These are phyloP conservation scores for Eptesicus fuscus DNA, from an alignment of 2,113 vertebrate genomes.

Conservation along the genomic window DNA sequence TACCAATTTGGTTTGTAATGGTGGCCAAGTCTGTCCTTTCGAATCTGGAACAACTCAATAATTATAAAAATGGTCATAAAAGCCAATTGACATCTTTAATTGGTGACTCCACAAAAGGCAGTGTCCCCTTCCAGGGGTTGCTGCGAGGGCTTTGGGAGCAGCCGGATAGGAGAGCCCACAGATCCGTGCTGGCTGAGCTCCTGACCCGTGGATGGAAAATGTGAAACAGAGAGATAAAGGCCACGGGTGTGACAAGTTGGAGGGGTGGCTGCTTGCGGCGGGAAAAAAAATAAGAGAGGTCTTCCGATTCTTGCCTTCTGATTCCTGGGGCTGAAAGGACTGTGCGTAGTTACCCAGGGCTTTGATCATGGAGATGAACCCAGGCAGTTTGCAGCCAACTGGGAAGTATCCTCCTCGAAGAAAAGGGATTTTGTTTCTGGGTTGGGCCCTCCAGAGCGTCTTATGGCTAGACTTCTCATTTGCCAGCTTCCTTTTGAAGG, in stretches of 20 bases:
- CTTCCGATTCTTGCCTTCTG: background rate
- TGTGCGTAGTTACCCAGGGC: background rate
- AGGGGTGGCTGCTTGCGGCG: fast-evolving
- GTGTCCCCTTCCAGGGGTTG: background rate
- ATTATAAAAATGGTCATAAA: background rate
- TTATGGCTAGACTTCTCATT: background rate
- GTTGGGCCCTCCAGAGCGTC: background rate
- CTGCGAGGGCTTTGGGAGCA: background rate
- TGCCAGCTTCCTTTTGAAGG: background rate
- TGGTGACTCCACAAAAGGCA: fast-evolving
- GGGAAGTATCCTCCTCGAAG: fast-evolving
- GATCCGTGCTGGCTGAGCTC: background rate
- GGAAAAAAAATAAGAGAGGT: background rate
- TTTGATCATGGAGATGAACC: background rate
- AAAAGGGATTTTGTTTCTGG: background rate
- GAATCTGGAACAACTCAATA: background rate
- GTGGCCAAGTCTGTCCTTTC: background rate
- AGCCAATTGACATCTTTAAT: background rate
- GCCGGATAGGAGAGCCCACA: background rate
- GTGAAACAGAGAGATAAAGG: background rate
- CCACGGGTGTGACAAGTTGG: fast-evolving
- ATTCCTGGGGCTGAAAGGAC: background rate
- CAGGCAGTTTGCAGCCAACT: background rate
- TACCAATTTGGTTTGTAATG: background rate
- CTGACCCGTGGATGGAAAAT: background rate